Evolutionary conservation across 2,888 invertebrate genomes (phyloP).

Genomic region (Drosophila anomalata): DNA sequence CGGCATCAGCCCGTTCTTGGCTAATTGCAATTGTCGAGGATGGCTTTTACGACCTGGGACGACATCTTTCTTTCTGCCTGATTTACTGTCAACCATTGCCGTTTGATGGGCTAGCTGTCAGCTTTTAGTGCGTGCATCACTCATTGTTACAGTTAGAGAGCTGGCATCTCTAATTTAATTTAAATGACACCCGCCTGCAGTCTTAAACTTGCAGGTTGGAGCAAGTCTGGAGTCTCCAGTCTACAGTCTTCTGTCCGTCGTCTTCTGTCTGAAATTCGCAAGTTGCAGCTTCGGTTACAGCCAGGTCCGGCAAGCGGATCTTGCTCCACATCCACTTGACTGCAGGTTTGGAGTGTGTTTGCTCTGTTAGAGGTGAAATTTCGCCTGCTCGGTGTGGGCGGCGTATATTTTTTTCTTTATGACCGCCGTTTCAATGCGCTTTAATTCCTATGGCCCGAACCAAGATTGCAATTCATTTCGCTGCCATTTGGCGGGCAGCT

Average conservation of each 20-base stretch:
- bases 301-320: conserved; percentile 56
- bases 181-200: conserved; percentile 74
- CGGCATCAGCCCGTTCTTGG: conserved; percentile 21
- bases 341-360: conserved; percentile 57
- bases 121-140: conserved; percentile 75
- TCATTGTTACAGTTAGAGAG: conserved; percentile 79
- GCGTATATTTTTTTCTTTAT: conserved; percentile 48
- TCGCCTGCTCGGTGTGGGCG: conserved; percentile 62
- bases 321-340: conserved; percentile 62
- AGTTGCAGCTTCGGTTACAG: conserved; percentile 42
- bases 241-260: conserved; percentile 65
- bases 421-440: conserved; percentile 46
- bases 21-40: conserved; percentile 62
- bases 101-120: conserved; percentile 52
- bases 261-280: neutral
- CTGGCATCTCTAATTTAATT: conserved; percentile 76
- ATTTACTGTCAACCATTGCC: conserved; percentile 66
- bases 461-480: conserved; percentile 55
- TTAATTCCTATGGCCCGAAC: conserved; percentile 26
- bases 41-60: conserved; percentile 52
- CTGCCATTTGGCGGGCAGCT: conserved; percentile 28
- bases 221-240: conserved; percentile 5
- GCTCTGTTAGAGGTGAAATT: conserved; percentile 66
- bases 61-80: conserved; percentile 45
- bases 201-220: neutral